Conservation (phyloP, 2,113 vertebrate species). For the Empidonax traillii region DNA sequence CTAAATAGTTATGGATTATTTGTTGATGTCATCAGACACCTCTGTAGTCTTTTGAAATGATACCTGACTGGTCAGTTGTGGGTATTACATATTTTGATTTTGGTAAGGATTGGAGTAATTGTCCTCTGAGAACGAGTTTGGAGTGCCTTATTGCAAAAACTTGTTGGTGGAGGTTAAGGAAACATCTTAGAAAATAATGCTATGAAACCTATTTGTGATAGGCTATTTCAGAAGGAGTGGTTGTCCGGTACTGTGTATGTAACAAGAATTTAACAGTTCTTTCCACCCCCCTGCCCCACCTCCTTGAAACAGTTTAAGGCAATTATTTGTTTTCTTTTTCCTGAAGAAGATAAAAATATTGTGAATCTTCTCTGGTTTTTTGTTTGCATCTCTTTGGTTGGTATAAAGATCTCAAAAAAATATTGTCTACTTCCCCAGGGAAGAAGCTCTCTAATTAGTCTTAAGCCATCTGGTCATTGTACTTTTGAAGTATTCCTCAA, state of each 20-base stretch:
- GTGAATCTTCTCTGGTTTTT: not conserved
- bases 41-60: conserved; percentile 1
- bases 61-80: not conserved
- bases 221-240: not conserved
- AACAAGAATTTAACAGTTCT: not conserved
- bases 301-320: not conserved
- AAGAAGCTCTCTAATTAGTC: not conserved
- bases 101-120: not conserved
- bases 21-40: not conserved
- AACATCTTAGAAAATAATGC: not conserved
- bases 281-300: fast-evolving
- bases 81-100: not conserved
- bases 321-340: not conserved
- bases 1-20: not conserved
- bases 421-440: not conserved
- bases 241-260: not conserved
- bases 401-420: not conserved
- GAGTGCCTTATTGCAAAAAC: not conserved
- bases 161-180: not conserved
- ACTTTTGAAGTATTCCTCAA: not conserved
- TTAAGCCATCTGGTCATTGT: not conserved
- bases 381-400: not conserved
- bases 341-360: not conserved
- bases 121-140: not conserved
- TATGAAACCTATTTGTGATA: not conserved